phyloP scores from a whole-genome alignment of 2,888 invertebrate genomes.

The Halictus quadricinctus region DNA sequence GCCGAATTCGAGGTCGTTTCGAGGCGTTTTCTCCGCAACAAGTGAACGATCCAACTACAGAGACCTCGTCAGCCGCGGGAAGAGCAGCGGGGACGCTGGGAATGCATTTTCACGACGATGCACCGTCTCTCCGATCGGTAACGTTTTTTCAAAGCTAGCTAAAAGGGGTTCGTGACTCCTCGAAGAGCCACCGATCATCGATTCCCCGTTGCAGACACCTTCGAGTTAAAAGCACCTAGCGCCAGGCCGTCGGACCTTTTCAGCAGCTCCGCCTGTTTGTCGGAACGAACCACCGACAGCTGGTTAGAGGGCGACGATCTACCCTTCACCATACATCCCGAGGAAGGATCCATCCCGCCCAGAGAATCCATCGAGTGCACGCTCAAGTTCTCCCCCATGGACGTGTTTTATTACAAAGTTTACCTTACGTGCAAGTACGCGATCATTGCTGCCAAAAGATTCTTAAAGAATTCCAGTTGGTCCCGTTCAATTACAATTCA shows the following conservation, averaged over 20 bases:
- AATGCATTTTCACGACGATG: conserved; percentile 3
- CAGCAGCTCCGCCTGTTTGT: conserved; percentile 69
- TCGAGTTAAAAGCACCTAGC: conserved; percentile 24
- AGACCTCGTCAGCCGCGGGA: not conserved
- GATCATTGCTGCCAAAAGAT: not conserved
- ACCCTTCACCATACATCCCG: conserved; percentile 84
- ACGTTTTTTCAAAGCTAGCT: not conserved
- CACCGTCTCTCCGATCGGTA: conserved; percentile 29
- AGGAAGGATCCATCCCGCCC: conserved; percentile 82
- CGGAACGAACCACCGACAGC: conserved; percentile 71
- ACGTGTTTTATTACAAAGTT: conserved; percentile 84
- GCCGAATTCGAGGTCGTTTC: not conserved
- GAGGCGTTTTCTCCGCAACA: conserved; percentile 19
- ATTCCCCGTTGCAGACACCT: conserved; percentile 21
- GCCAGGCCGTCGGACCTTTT: conserved; percentile 66
- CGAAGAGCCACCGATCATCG: not conserved
- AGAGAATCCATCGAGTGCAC: conserved; percentile 81
- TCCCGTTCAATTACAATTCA: too few species aligned
- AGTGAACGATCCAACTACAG: not conserved
- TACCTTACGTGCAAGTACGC: conserved; percentile 83
- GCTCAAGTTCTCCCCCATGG: conserved; percentile 84
- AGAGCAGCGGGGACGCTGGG: not conserved
- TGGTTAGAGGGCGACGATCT: conserved; percentile 76
- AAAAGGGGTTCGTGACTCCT: not conserved
- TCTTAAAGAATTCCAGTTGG: too few species aligned